Base-by-base conservation (phyloP, 2,888 invertebrate genomes). In the Germaria angustata region DNA sequence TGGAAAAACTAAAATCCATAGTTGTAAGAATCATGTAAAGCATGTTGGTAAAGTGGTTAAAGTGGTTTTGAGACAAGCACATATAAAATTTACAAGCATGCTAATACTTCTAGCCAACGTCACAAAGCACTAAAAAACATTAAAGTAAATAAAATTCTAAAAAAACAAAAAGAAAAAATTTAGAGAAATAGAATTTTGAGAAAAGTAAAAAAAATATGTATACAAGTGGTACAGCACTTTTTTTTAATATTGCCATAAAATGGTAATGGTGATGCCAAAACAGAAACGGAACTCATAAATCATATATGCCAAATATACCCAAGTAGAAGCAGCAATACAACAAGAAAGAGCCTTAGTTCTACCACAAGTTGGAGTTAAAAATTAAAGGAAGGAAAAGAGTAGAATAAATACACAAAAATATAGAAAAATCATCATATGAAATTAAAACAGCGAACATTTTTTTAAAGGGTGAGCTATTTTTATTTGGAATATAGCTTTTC, bases 201-300 rank as follows among this genome's bases (percentile, higher is more conserved):
- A 34, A 51, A 57, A 46, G 55, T 8, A 65, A 22, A 46, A 65
- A 44, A 65, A 65, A 65, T n/a, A 28, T 15, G 32, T 34, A 34
- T 34, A 57, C 57, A 57, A 65, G 46, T 36, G 36, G 53, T 65
- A 2, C 15, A 36, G 55, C 15, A 39, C 34, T 17, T 36, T 20
- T 51, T 51, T 36, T 49, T 11, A n/a, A n/a, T n/a, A 5, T 13
- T 49, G 9, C 51, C 39, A 41, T 15, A 41, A 72, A 65, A 15
- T 46, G 68, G 63, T 53, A 44, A 32, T 68, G 66, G 49, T 79
- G 57, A 59, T 72, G 79, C 69, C 75, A 66, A 79, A 79, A 79
- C 63, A 84, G 86, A 85, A 84, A 86, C 88, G 87, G 87, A 87
- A 87, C 85, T 88, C 87, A 88, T 88, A 88, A 88, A 88, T 88